phyloP scores from a whole-genome alignment of 2,113 vertebrate species.

The Willisornis vidua region DNA sequence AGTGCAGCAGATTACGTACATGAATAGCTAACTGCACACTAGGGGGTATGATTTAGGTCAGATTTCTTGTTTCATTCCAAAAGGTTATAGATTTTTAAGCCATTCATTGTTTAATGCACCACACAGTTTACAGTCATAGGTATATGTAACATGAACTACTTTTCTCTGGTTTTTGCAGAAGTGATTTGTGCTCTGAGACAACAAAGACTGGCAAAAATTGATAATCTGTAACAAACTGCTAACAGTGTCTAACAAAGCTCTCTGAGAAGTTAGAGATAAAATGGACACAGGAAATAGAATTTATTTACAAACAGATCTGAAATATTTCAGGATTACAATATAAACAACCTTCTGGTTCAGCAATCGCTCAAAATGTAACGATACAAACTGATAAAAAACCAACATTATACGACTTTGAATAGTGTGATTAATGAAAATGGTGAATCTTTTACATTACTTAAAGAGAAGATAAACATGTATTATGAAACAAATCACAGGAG shows the following conservation, averaged over 20 bases:
- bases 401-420: not conserved
- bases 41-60: slow-evolving; percentile 63
- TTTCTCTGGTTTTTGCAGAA: slow-evolving; percentile 7
- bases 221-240: slow-evolving; percentile 27
- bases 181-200: not conserved
- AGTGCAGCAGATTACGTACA: slow-evolving; percentile 45
- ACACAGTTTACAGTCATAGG: not conserved
- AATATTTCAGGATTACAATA: not conserved
- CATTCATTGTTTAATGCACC: slow-evolving; percentile 1
- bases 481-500: not conserved
- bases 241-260: not conserved
- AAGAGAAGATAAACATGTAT: not conserved
- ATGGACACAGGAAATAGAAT: not conserved
- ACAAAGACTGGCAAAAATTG: slow-evolving; percentile 23
- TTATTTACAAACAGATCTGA: not conserved
- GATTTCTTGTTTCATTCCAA: slow-evolving; percentile 57
- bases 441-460: not conserved
- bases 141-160: slow-evolving; percentile 21
- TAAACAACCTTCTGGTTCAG: not conserved
- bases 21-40: slow-evolving; percentile 56
- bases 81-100: slow-evolving; percentile 53
- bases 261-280: not conserved
- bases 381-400: not conserved
- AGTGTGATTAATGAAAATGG: not conserved
- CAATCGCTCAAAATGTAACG: slow-evolving; percentile 4